Evolutionary conservation across 2,888 invertebrate genomes (phyloP), one percentile per base, ranked within the genome.

Genomic region (Xanthia icteritia): DNA sequence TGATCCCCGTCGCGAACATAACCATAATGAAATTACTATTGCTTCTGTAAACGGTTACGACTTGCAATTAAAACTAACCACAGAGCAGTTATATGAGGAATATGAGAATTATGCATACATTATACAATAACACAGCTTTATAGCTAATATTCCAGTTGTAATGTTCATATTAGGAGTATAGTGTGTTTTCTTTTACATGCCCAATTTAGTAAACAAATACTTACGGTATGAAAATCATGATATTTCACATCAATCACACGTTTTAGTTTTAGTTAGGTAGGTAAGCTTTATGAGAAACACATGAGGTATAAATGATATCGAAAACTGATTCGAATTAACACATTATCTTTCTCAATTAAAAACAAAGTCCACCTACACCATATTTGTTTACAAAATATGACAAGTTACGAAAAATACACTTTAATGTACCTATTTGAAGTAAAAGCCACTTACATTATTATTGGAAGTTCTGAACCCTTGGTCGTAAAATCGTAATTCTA

Each of bases 21-120:
- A 93, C 93, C 91, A 89, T 92, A 94, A 91, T 94, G 93, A 94
- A 96, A 96, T 96, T 95, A 95, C 95, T 96, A 95, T 96, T 94
- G 93, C 94, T 90, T 92, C 93, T 94, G 94, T 96, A 94, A 95
- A 96, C 92, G 92, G 94, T 96, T 96, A 96, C 89, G 94, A 93
- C 92, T 85, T 86, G 89, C 92, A 91, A 95, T 96, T 95, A 95
- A 94, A 95, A 95, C 94, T 94, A 94, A 95, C 96, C 96, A 86
- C 94, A 88, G 89, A 90, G 90, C 92, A 89, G 87, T 91, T 77
- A 51, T 66, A 69, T 64, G 69, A 85, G 76, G 76, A 74, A 88
- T 89, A 91, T 83, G 81, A 77, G 83, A 86, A 88, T 83, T 85
- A 82, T 71, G 78, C 69, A 77, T 39, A 77, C 65, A 77, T 81